phyloP scores from a whole-genome alignment of 2,888 invertebrate genomes.

The Theodoxus fluviatilis region DNA sequence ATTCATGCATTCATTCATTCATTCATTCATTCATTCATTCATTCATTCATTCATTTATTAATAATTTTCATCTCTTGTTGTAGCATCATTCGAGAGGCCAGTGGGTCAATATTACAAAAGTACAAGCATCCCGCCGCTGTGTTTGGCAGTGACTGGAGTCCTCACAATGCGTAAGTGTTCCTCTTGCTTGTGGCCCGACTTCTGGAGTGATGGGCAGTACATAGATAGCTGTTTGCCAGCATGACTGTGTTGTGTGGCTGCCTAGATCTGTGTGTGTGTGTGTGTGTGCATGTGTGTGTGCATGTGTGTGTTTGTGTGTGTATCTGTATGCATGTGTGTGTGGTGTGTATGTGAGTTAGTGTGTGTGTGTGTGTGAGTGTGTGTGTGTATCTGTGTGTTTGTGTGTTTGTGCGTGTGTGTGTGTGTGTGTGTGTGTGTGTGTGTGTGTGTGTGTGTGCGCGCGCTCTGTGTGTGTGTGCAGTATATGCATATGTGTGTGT shows the following conservation, averaged over 20 bases:
- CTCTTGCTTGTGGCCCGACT: too few relatives aligned
- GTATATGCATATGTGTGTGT: too few relatives aligned
- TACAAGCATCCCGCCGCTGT: conserved; percentile 65
- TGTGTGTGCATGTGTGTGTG: too few relatives aligned
- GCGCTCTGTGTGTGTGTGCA: not conserved
- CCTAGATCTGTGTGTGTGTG: too few relatives aligned
- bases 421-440: conserved; percentile 19
- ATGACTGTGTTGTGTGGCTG: too few relatives aligned
- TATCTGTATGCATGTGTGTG: too few relatives aligned
- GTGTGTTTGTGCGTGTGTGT: conserved; percentile 8
- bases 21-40: too few relatives aligned
- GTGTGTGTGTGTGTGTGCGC: conserved; percentile 14
- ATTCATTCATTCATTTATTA: too few relatives aligned
- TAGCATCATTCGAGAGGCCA: conserved; percentile 64
- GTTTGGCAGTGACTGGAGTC: conserved; percentile 67
- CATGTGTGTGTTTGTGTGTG: too few relatives aligned
- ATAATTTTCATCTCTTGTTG: conserved; percentile 26
- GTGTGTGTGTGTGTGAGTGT: not conserved
- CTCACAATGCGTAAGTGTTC: conserved; percentile 61
- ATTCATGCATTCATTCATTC: too few relatives aligned
- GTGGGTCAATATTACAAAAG: conserved; percentile 60
- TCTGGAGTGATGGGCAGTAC: not conserved
- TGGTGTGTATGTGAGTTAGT: too few relatives aligned
- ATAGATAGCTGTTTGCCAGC: too few relatives aligned
- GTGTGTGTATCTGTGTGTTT: not conserved